These are phyloP conservation scores for Choreutis nemorana DNA, from an alignment of 2,888 invertebrate species.

Conservation along the genomic window DNA sequence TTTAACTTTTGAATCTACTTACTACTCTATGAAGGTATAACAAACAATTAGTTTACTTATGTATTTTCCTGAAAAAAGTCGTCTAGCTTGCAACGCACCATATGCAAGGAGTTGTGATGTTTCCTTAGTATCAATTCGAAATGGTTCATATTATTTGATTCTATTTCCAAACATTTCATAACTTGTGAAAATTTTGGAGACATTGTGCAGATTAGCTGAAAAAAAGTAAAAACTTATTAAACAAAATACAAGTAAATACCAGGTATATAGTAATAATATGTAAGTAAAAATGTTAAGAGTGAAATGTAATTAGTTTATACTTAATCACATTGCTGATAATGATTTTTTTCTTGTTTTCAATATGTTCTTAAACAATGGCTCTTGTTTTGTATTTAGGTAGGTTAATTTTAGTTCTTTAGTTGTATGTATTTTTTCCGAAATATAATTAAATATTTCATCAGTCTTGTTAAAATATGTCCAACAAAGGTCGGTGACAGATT, in stretches of 20 bases:
- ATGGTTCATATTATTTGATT: slow-evolving; percentile 29
- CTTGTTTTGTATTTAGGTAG: too few relatives aligned
- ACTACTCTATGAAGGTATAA: too few relatives aligned
- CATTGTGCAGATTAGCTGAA: slow-evolving; percentile 71
- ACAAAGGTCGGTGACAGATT: too few relatives aligned
- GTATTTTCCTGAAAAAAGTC: slow-evolving; percentile 66
- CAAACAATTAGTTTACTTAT: too few relatives aligned
- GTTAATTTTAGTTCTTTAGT: too few relatives aligned
- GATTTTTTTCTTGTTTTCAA: too few relatives aligned
- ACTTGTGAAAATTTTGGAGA: slow-evolving; percentile 69
- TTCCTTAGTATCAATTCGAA: slow-evolving; percentile 38
- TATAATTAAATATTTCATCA: too few relatives aligned
- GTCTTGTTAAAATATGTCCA: too few relatives aligned
- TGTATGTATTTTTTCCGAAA: too few relatives aligned
- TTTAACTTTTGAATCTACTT: too few relatives aligned
- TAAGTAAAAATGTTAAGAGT: neutral
- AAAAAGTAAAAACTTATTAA: slow-evolving; percentile 15
- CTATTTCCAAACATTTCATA: slow-evolving; percentile 52
- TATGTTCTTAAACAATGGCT: too few relatives aligned
- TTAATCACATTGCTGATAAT: too few relatives aligned
- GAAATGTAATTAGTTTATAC: neutral
- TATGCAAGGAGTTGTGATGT: slow-evolving; percentile 63
- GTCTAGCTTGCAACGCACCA: slow-evolving; percentile 67
- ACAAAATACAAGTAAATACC: neutral
- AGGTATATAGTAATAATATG: neutral